Percentiles rank a stretch among this genome's conserved stretches.
Evolutionary conservation across 2,797 vertebrate genomes (phyloP).

Genomic region (Ctenosaura bakeri): DNA sequence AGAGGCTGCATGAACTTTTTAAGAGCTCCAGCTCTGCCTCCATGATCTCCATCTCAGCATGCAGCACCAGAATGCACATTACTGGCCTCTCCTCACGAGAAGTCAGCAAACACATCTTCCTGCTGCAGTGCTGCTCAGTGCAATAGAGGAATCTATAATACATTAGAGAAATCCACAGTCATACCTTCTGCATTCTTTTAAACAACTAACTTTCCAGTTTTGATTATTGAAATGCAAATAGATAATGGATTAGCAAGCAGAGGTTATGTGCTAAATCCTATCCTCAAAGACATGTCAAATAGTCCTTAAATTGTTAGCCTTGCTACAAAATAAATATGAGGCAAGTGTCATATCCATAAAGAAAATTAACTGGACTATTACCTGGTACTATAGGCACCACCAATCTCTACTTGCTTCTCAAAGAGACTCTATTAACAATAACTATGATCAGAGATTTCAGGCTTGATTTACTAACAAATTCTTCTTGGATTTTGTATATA

Average conservation of each 20-base stretch:
- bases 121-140: too few species aligned
- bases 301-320: background rate
- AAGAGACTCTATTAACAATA: background rate
- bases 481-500: background rate
- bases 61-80: too few species aligned
- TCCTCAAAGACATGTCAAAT: background rate
- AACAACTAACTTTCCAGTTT: background rate
- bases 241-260: background rate
- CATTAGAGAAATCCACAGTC: background rate
- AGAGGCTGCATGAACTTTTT: too few species aligned
- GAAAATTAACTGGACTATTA: background rate
- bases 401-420: background rate
- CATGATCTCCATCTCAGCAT: too few species aligned
- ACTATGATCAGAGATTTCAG: too few species aligned
- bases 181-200: background rate
- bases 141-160: background rate
- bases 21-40: too few species aligned
- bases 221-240: background rate
- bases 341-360: background rate
- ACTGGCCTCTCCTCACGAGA: too few species aligned
- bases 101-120: too few species aligned
- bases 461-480: background rate
- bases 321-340: background rate
- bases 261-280: background rate
- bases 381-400: background rate